Evolutionary conservation across 2,888 invertebrate species (phyloP).

Genomic region (Mantis religiosa): DNA sequence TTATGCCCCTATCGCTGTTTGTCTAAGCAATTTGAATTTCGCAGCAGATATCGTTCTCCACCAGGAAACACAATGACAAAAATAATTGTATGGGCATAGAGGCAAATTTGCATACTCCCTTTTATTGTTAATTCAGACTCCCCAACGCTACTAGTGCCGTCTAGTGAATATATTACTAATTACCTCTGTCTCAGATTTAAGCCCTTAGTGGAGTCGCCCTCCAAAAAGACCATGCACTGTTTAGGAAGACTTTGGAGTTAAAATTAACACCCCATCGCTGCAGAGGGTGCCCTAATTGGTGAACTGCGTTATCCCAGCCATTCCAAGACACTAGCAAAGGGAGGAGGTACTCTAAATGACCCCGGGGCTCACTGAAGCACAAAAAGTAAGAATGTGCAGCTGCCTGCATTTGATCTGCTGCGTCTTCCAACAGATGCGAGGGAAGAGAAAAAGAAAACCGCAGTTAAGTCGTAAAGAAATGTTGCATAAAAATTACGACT

Average conservation of each 20-base stretch:
- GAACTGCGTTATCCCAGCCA: neutral
- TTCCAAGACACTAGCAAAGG: neutral
- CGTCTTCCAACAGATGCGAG: neutral
- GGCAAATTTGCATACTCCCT: neutral
- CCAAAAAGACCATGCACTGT: neutral
- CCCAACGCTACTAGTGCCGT: neutral
- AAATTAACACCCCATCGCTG: neutral
- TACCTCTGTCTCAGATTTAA: neutral
- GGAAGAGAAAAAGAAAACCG: neutral
- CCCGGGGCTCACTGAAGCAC: neutral
- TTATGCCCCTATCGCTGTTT: too few species aligned
- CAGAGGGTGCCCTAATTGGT: neutral
- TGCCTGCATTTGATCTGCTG: neutral
- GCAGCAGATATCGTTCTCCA: too few species aligned
- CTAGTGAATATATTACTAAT: neutral
- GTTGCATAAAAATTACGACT: neutral
- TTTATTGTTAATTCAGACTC: neutral
- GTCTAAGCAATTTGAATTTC: too few species aligned
- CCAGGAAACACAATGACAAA: neutral
- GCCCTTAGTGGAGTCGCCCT: neutral
- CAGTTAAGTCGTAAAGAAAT: neutral
- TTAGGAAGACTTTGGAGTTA: neutral
- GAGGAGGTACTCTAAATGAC: neutral
- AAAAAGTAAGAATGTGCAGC: neutral
- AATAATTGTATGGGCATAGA: neutral